Evolutionary conservation across 2,113 vertebrate species (phyloP).

Genomic region (Dermatemys mawii): DNA sequence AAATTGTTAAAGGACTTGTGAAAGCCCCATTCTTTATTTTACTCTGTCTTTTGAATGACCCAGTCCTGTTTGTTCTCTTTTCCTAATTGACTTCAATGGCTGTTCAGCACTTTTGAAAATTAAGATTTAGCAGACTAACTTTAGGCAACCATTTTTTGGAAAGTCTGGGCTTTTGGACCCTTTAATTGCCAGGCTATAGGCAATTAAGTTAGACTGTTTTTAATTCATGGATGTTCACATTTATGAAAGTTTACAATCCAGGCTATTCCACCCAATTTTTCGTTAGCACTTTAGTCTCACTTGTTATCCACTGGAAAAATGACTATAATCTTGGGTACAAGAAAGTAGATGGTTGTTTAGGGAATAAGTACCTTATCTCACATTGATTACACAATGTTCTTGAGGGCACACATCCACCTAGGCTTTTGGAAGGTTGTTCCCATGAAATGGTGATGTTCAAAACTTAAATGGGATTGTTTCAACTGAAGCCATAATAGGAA

Average conservation of each 20-base stretch:
- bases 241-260: not conserved
- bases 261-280: not conserved
- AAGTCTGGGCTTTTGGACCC: not conserved
- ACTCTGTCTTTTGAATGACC: not conserved
- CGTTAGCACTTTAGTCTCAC: rapidly evolving
- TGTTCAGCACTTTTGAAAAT: not conserved
- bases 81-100: not conserved
- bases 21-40: not conserved
- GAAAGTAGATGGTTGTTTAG: not conserved
- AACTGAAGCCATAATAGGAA: not conserved
- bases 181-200: not conserved
- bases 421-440: not conserved
- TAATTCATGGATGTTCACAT: not conserved
- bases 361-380: not conserved
- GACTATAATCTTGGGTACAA: not conserved
- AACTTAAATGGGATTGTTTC: not conserved
- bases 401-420: not conserved
- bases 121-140: not conserved
- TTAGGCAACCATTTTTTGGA: not conserved
- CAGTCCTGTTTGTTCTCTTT: not conserved
- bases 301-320: not conserved
- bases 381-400: not conserved
- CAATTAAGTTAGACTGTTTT: not conserved
- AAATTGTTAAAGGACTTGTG: not conserved
- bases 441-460: not conserved